Evolutionary conservation across 2,888 invertebrate genomes (phyloP), one percentile per base, ranked within the genome.

Genomic region (Cecidostiba fungosa): DNA sequence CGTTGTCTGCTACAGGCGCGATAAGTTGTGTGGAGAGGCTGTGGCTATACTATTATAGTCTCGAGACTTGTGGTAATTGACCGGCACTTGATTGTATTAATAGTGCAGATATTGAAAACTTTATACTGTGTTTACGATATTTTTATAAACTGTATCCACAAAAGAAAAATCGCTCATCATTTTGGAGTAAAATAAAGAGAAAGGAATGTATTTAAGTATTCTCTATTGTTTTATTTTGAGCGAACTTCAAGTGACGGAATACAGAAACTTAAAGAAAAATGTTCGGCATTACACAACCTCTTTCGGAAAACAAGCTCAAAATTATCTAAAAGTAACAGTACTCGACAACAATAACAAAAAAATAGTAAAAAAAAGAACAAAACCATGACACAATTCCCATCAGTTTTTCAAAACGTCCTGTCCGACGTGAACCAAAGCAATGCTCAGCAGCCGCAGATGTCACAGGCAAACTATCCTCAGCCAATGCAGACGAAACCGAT

Each of bases 351-450:
- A 3, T n/a, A n/a, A n/a, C n/a, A 73, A 76, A 77, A 59, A 62
- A 77, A 47, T n/a, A 62, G n/a, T 29, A 29, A 76, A 86, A 83
- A 39, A 23, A 50, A 3, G 32, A n/a, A 78, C 26, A 23, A 72
- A 72, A 36, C 6, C 19, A 77, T 89, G 87, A 80, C 90, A 29
- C 89, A 89, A 50, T 88, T 88, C 50, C 88, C 88, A 62, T 87
- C 90, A 12, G 85, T 86, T 69, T 89, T 86, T 85, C 90, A 89
- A 80, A 92, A 89, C 87, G 87, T 88, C 6, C 85, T 89, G 62
- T 89, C 54, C 14, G 84, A 91, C 54, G 85, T 89, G 5, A 90
- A 88, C 87, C 90, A 89, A 76, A 90, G 89, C 77, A 90, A 90
- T 87, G 88, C 90, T 74, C 91, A 88, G 72, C 80, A 88, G 76